These are phyloP conservation scores for Dasysyrphus tricinctus DNA, from an alignment of 2,888 invertebrate species.

Conservation along the genomic window DNA sequence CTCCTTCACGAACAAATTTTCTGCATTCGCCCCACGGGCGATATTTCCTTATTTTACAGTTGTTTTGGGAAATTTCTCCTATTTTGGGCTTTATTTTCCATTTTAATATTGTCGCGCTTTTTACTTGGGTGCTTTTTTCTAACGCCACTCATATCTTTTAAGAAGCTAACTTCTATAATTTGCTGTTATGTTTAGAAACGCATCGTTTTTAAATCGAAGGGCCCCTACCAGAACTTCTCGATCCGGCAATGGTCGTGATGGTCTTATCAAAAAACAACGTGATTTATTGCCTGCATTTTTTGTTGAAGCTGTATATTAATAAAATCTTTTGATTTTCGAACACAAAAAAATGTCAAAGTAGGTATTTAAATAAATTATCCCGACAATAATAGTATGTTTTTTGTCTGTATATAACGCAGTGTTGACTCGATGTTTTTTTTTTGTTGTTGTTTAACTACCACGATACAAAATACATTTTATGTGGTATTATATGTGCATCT, in stretches of 20 bases:
- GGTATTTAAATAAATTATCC: conserved; percentile 26
- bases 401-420: not conserved
- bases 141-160: too few relatives aligned
- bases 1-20: too few relatives aligned
- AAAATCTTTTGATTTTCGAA: conserved; percentile 23
- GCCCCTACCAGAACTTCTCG: not conserved
- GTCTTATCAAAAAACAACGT: conserved; percentile 12
- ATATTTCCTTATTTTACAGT: too few relatives aligned
- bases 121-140: too few relatives aligned
- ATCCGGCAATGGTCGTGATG: not conserved
- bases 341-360: not conserved
- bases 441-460: conserved; percentile 1
- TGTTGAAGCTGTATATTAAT: conserved; percentile 6
- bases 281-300: conserved; percentile 36
- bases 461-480: not conserved
- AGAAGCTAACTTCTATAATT: too few relatives aligned
- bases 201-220: not conserved
- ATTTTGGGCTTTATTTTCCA: too few relatives aligned
- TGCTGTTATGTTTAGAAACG: too few relatives aligned
- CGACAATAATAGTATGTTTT: not conserved
- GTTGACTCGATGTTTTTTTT: not conserved
- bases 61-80: too few relatives aligned
- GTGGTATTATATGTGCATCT: not conserved
- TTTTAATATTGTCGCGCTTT: too few relatives aligned
- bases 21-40: too few relatives aligned